Conservation (phyloP, 2,113 vertebrate genomes). For the Struthidea cinerea region DNA sequence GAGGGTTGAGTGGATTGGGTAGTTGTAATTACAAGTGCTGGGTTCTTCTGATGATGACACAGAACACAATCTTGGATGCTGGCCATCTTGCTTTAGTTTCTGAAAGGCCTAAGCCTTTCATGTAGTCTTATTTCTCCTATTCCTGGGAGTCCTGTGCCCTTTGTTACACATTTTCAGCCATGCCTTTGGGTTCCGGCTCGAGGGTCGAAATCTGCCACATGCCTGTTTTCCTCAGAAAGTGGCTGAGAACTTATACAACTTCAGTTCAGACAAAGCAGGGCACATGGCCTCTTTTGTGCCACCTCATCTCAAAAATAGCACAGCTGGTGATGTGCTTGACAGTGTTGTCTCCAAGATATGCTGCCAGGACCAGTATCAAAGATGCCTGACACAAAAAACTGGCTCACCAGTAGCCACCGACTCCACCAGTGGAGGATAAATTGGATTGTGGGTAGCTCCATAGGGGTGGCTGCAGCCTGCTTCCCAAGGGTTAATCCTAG, state of each 20-base stretch:
- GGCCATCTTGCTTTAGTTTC: neutral
- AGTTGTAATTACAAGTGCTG: neutral
- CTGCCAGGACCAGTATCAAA: neutral
- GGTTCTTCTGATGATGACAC: neutral
- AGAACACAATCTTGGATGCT: neutral
- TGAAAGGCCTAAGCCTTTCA: neutral
- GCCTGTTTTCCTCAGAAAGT: neutral
- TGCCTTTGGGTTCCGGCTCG: rapidly evolving
- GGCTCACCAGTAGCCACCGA: neutral
- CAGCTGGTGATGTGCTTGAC: neutral
- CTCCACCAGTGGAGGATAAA: neutral
- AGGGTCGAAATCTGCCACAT: rapidly evolving
- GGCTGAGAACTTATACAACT: neutral
- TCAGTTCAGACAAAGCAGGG: neutral
- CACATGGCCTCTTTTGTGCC: neutral
- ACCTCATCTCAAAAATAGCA: neutral
- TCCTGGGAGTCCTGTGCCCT: neutral
- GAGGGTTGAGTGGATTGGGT: neutral
- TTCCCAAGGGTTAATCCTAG: neutral
- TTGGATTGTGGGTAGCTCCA: neutral
- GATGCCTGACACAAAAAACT: neutral
- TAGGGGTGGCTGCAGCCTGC: neutral
- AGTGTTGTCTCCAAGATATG: neutral
- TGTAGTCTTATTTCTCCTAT: neutral
- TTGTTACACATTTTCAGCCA: neutral